Evolutionary conservation across 2,113 vertebrate genomes (phyloP).

Genomic region (Sphyrna mokarran): DNA sequence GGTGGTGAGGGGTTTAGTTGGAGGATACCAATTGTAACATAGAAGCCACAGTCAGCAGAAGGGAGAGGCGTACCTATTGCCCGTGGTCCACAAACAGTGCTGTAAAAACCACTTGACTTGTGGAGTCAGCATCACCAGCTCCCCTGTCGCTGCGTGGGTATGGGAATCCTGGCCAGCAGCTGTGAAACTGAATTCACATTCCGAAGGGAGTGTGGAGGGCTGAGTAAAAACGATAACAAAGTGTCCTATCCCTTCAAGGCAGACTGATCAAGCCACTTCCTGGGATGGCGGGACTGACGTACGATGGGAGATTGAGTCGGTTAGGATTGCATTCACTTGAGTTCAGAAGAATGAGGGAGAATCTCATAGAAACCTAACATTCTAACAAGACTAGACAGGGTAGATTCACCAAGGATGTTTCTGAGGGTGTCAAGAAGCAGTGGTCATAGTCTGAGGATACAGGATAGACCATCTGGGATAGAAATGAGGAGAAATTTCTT

Average conservation of each 20-base stretch:
- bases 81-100: not conserved
- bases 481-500: too few species aligned
- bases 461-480: too few species aligned
- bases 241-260: too few species aligned
- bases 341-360: too few species aligned
- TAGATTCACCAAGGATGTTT: too few species aligned
- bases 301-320: too few species aligned
- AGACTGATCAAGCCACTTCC: not conserved
- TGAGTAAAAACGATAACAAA: not conserved
- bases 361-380: too few species aligned
- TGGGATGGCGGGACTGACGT: too few species aligned
- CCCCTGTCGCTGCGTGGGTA: not conserved
- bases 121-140: not conserved
- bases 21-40: not conserved
- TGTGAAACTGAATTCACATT: not conserved
- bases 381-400: too few species aligned
- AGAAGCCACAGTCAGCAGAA: not conserved
- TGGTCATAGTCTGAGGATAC: too few species aligned
- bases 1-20: not conserved
- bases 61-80: not conserved
- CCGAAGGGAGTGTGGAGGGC: not conserved
- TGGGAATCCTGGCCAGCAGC: not conserved
- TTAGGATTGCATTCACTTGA: too few species aligned
- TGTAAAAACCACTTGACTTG: not conserved
- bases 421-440: too few species aligned